Percentiles rank a stretch among this genome's conserved stretches.
Evolutionary conservation across 2,113 vertebrate species (phyloP).

Genomic region (Cyprinodon variegatus): DNA sequence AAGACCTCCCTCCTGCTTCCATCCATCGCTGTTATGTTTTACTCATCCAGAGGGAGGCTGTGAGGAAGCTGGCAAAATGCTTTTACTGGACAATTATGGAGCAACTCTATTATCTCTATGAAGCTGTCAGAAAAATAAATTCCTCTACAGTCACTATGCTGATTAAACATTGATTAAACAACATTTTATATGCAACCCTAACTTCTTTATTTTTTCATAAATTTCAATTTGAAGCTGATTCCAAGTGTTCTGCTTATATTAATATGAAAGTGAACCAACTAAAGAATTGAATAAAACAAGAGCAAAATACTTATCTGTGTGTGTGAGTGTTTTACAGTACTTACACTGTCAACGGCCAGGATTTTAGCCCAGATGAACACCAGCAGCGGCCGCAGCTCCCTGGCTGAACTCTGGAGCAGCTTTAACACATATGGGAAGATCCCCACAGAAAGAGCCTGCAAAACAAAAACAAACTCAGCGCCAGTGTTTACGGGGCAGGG

Average conservation of each 20-base stretch:
- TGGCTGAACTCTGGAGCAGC: slow-evolving; percentile 95
- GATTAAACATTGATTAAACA: not conserved
- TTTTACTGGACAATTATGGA: not conserved
- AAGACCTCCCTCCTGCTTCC: not conserved
- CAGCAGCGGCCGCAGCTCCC: slow-evolving; percentile 93
- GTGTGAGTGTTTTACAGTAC: slow-evolving; percentile 55
- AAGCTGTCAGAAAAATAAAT: not conserved
- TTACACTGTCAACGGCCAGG: slow-evolving; percentile 97
- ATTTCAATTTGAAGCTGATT: not conserved
- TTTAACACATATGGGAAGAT: slow-evolving; percentile 98
- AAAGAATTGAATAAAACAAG: not conserved
- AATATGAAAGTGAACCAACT: not conserved
- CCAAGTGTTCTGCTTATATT: not conserved
- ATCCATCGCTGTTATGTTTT: not conserved
- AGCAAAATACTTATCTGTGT: not conserved
- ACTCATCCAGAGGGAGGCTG: not conserved
- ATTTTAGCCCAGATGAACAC: slow-evolving; percentile 99
- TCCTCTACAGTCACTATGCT: not conserved
- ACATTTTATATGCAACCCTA: not conserved
- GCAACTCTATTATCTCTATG: not conserved
- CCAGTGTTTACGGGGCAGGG: not conserved
- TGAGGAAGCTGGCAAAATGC: not conserved
- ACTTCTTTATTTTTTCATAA: not conserved
- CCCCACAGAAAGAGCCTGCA: slow-evolving; percentile 93
- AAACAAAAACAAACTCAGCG: slow-evolving; percentile 29